Conservation (phyloP, 2,888 invertebrate species). For the Danaus chrysippus region DNA sequence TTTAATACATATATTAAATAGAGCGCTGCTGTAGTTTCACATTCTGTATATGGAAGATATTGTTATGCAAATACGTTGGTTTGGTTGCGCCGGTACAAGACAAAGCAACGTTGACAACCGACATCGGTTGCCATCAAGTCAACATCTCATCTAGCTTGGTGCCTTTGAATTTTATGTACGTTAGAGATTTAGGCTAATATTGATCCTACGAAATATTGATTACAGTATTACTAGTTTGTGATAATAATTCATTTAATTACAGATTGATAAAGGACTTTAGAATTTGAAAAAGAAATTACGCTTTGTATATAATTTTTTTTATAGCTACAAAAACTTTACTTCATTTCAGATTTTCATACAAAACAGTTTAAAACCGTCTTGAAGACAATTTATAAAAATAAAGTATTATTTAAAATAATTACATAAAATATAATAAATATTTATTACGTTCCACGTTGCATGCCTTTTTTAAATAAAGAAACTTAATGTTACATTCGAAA, state of each 20-base stretch:
- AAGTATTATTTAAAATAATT: too few species aligned
- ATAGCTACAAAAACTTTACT: too few species aligned
- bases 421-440: too few species aligned
- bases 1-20: constrained; percentile 26
- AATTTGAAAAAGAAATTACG: neutral
- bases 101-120: constrained; percentile 73
- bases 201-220: constrained; percentile 14
- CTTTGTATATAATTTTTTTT: too few species aligned
- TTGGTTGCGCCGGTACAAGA: constrained; percentile 71
- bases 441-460: too few species aligned
- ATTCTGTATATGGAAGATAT: constrained; percentile 37
- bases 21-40: constrained; percentile 24
- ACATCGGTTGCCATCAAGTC: constrained; percentile 65
- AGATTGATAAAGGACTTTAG: neutral
- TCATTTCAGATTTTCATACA: too few species aligned
- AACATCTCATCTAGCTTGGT: constrained; percentile 52
- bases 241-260: constrained; percentile 1
- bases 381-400: too few species aligned
- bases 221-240: neutral
- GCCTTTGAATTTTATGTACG: constrained; percentile 37
- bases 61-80: constrained; percentile 75
- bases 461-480: constrained; percentile 24
- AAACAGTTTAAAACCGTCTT: too few species aligned
- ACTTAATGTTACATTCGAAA: constrained; percentile 18
- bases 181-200: constrained; percentile 15